Percentiles rank a stretch among this genome's conserved stretches.
phyloP scores from a whole-genome alignment of 2,113 vertebrate genomes.

The Neodon shergylaensis region DNA sequence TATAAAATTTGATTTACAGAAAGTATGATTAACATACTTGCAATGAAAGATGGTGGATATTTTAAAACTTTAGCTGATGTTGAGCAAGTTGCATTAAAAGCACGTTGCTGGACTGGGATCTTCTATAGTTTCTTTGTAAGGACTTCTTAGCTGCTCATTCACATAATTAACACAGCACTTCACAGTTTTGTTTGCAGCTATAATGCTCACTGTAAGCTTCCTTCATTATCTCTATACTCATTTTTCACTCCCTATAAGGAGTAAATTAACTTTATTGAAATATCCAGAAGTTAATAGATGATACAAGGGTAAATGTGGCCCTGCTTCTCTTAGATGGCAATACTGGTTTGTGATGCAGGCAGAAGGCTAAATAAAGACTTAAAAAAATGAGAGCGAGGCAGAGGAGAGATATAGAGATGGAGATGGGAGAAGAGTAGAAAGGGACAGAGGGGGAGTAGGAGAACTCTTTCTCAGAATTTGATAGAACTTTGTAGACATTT shows the following conservation, averaged over 20 bases:
- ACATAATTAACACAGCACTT: conserved; percentile 49
- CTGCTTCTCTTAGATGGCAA: not conserved
- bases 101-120: not conserved
- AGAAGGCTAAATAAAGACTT: not conserved
- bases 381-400: not conserved
- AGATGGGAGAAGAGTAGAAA: too few species aligned
- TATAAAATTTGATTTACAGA: conserved; percentile 23
- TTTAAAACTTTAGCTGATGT: not conserved
- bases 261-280: conserved; percentile 43
- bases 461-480: not conserved
- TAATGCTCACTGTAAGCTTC: conserved; percentile 55
- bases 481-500: not conserved
- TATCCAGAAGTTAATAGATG: not conserved
- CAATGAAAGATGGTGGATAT: not conserved
- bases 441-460: accelerated
- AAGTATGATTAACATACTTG: not conserved
- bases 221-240: conserved; percentile 13
- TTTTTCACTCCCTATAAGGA: not conserved
- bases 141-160: conserved; percentile 24
- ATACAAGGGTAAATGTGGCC: not conserved
- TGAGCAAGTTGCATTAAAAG: not conserved
- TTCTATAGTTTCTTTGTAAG: not conserved
- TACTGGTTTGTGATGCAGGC: not conserved
- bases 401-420: not conserved
- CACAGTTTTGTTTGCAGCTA: conserved; percentile 26